Evolutionary conservation across 1,140 invertebrate species (phyloP), one percentile per base, ranked within the genome.

Genomic region (Bemisia tabaci): DNA sequence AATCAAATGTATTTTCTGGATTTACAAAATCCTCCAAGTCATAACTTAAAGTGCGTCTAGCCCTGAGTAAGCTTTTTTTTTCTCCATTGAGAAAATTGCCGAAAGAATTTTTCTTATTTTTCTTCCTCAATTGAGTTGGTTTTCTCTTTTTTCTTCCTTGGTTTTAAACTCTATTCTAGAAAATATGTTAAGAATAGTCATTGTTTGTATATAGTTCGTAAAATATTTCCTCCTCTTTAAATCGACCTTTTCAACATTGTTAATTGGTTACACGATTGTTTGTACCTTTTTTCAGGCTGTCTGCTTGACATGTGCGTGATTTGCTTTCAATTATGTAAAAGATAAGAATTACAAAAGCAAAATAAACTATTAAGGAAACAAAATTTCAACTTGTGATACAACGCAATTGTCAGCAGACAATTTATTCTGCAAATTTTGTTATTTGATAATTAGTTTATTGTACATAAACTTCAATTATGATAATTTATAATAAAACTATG

Each of bases 21-120:
- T n/a, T n/a, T n/a, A n/a, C n/a, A n/a, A n/a, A n/a, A n/a, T n/a
- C n/a, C n/a, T n/a, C n/a, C n/a, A n/a, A n/a, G n/a, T n/a, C n/a
- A n/a, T n/a, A n/a, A n/a, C n/a, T n/a, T n/a, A n/a, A n/a, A n/a
- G n/a, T n/a, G n/a, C n/a, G n/a, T n/a, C n/a, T n/a, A n/a, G n/a
- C n/a, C n/a, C n/a, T n/a, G n/a, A n/a, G n/a, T n/a, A n/a, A n/a
- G n/a, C n/a, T n/a, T n/a, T n/a, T n/a, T n/a, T n/a, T n/a, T n/a
- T n/a, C n/a, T n/a, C n/a, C n/a, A n/a, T n/a, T n/a, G n/a, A n/a
- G n/a, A n/a, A n/a, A n/a, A n/a, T n/a, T n/a, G n/a, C n/a, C n/a
- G n/a, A n/a, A n/a, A n/a, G n/a, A 81, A 74, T 26, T 63, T 26
- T 63, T 61, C 60, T 48, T 48, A 9, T 48, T 48, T 48, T 17